Base-by-base conservation (phyloP, 1,140 invertebrate species). In the Philaenus spumarius region DNA sequence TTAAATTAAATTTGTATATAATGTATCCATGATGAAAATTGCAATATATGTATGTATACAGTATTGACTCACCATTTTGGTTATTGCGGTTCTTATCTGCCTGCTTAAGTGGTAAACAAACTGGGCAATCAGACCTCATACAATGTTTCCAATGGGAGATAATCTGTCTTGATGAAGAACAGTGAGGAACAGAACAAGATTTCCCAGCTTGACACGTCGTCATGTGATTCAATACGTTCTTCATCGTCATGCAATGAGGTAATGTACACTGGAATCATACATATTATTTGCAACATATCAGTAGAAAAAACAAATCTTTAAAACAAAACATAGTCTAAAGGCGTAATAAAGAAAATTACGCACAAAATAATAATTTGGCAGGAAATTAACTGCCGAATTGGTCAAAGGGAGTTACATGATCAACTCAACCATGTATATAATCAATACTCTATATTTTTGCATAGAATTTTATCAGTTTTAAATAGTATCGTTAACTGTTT, bases 141-240 rank as follows among this genome's bases (percentile, higher is more conserved):
- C 97, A 99, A 71, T 97, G 94, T 75, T 97, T 99, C 95, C 97
- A 99, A 74, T 99, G 97, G 61, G 90, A 89, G 57, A 99, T 96
- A 30, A 99, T 99, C 77, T 98, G 96, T 59, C 96, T 78, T 0
- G 96, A 98, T 20, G 96, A 98, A 56, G 95, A 95, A 77, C 97
- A 99, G 70, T 99, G 97, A 23, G 95, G 86, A 59, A 95, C 88
- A 22, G 81, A 80, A 73, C 93, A 95, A 64, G 83, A 85, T 72
- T 91, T 93, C 46, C 95, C 97, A 26, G 88, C 89, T 75, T 93
- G 90, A 77, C 97, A 99, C 0, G 84, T 92, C 39, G 93, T 95
- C 97, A 99, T 98, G 69, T 99, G 97, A 68, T 88, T 94, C 48
- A 99, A 78, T n/a, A 99, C 95, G 67, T 93, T 92, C 73, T 99